phyloP scores from a whole-genome alignment of 2,113 vertebrate genomes.

The Nettapus auritus region DNA sequence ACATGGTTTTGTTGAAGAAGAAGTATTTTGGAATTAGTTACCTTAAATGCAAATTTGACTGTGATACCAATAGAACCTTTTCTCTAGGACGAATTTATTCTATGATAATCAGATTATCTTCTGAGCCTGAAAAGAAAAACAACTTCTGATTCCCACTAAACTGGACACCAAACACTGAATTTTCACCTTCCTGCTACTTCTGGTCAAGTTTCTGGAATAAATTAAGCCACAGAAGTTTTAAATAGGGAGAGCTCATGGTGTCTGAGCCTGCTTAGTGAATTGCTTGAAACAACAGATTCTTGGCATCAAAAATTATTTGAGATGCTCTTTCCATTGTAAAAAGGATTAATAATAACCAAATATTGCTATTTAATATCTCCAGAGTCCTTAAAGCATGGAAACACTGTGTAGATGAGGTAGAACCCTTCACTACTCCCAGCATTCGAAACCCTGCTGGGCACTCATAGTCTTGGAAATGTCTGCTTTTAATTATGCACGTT shows the following conservation, averaged over 20 bases:
- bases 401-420: conserved; percentile 41
- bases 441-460: conserved; percentile 35
- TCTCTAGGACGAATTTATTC: conserved; percentile 14
- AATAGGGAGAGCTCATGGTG: background rate
- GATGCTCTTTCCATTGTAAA: conserved; percentile 48
- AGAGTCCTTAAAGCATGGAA: conserved; percentile 48
- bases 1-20: background rate
- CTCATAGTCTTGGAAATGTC: conserved; percentile 56
- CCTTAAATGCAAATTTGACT: background rate
- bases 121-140: conserved; percentile 31
- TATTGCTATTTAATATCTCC: conserved; percentile 52
- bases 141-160: background rate
- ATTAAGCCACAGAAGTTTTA: conserved; percentile 50
- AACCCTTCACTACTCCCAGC: conserved; percentile 9
- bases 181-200: conserved; percentile 18
- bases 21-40: background rate
- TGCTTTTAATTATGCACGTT: conserved; percentile 71
- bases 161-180: conserved; percentile 17
- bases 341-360: conserved; percentile 57
- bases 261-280: conserved; percentile 10
- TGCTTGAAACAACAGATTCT: conserved; percentile 64
- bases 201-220: conserved; percentile 54
- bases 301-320: conserved; percentile 30
- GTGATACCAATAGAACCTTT: background rate
- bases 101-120: background rate